Percentiles rank a stretch among this genome's conserved stretches.
These are phyloP conservation scores for Acanthosepion lycidas DNA, from an alignment of 2,888 invertebrate genomes.

Conservation along the genomic window DNA sequence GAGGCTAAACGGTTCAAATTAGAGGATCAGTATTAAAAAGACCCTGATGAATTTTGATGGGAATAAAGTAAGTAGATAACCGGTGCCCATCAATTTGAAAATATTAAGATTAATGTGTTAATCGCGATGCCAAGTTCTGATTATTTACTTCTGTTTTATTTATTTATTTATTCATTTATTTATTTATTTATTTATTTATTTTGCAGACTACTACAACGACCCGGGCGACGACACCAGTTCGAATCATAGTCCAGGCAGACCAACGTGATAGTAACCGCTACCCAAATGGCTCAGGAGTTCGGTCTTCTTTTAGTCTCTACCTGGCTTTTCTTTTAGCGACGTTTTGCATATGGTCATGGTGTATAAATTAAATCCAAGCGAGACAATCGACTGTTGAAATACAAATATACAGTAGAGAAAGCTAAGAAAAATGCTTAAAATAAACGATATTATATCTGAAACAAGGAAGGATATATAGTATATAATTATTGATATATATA, in stretches of 20 bases:
- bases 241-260: background rate
- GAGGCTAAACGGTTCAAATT: too few relatives aligned
- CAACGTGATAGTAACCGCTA: background rate
- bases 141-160: too few relatives aligned
- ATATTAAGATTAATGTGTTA: too few relatives aligned
- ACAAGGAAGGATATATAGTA: background rate
- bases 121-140: too few relatives aligned
- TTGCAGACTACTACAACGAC: background rate
- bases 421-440: background rate
- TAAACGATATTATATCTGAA: background rate
- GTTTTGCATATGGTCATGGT: background rate
- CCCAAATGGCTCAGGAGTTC: background rate
- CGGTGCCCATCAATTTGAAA: too few relatives aligned
- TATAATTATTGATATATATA: background rate
- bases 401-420: background rate
- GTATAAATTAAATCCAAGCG: background rate
- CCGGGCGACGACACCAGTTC: constrained; percentile 1
- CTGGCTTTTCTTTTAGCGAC: background rate
- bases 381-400: background rate
- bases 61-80: too few relatives aligned
- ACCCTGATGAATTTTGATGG: too few relatives aligned
- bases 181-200: background rate
- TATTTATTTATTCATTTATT: too few relatives aligned
- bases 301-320: background rate
- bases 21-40: too few relatives aligned